These are phyloP conservation scores for Caracal caracal DNA, from an alignment of 2,113 vertebrate species.

Conservation along the genomic window DNA sequence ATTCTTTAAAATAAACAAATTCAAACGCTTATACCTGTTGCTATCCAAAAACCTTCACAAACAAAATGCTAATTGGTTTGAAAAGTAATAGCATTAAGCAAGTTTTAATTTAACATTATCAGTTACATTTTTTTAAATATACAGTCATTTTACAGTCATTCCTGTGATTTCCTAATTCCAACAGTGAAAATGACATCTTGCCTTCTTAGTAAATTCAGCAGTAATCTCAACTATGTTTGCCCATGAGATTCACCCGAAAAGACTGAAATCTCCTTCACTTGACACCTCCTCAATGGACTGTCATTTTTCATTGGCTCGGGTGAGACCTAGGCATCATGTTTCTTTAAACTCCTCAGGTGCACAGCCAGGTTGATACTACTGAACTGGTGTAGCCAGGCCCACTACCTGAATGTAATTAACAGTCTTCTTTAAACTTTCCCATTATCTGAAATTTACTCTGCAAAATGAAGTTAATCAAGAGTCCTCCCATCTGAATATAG, in stretches of 20 bases:
- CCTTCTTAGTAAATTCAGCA: constrained; percentile 1
- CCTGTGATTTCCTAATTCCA: constrained; percentile 49
- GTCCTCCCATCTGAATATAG: not conserved
- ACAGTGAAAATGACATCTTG: constrained; percentile 2
- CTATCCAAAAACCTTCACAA: not conserved
- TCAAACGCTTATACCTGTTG: not conserved
- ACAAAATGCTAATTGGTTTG: not conserved
- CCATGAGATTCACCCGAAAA: not conserved
- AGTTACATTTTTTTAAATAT: not conserved
- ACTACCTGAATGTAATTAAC: not conserved
- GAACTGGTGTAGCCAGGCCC: not conserved
- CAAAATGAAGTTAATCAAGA: constrained; percentile 35
- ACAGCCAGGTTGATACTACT: not conserved
- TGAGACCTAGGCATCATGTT: not conserved
- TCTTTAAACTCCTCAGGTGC: not conserved
- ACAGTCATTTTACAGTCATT: not conserved
- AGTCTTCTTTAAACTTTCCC: constrained; percentile 33
- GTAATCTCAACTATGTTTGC: not conserved
- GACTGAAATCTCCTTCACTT: not conserved
- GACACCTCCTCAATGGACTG: not conserved
- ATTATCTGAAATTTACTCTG: constrained; percentile 37
- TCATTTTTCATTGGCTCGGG: not conserved
- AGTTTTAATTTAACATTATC: constrained; percentile 19
- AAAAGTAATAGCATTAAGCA: constrained; percentile 15
- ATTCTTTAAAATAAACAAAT: constrained; percentile 20